Evolutionary conservation across 2,113 vertebrate species (phyloP).

Genomic region (Mobula hypostoma): DNA sequence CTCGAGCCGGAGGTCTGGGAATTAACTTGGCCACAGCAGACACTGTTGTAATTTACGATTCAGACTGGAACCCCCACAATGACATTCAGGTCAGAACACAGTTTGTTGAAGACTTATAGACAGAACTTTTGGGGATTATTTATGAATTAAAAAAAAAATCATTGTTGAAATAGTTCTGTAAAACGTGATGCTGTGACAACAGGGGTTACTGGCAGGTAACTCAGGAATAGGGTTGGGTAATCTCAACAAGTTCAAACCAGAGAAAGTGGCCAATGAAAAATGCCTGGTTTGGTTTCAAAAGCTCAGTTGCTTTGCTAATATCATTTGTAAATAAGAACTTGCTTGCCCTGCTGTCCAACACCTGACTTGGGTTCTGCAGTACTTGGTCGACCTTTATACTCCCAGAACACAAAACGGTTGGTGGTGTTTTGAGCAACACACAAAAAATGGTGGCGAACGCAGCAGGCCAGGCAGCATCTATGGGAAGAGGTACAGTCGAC

Average conservation of each 20-base stretch:
- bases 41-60: constrained; percentile 95
- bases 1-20: constrained; percentile 87
- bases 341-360: neutral
- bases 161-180: neutral
- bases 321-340: neutral
- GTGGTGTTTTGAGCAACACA: too few relatives aligned
- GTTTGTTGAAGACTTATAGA: neutral
- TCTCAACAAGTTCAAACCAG: neutral
- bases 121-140: neutral
- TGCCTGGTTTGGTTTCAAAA: neutral
- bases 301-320: neutral
- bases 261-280: neutral
- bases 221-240: neutral
- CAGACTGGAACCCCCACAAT: constrained; percentile 98
- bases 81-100: constrained; percentile 81
- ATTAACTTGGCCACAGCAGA: constrained; percentile 95
- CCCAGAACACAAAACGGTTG: too few relatives aligned
- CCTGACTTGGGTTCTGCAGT: neutral
- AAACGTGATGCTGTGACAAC: neutral
- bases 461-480: too few relatives aligned
- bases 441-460: too few relatives aligned
- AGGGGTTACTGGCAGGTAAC: neutral
- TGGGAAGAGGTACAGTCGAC: too few relatives aligned
- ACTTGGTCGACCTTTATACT: too few relatives aligned
- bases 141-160: too few relatives aligned